A percentile compares a stretch with the other conserved stretches of the same genome.
phyloP scores from a whole-genome alignment of 92 coral and sea anemone genomes.

The Porites cylindrica region DNA sequence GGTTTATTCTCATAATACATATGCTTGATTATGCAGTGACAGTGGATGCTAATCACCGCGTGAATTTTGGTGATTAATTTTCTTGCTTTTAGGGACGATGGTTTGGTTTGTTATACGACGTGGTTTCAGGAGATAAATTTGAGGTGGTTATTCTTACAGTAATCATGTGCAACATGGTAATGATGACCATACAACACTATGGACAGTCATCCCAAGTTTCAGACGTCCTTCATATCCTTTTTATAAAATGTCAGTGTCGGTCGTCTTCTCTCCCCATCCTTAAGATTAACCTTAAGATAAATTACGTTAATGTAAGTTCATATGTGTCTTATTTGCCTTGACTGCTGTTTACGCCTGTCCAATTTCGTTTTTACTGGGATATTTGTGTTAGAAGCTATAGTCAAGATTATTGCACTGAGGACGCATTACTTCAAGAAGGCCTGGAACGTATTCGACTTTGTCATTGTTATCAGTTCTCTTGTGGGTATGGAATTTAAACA shows the following conservation, averaged over 20 bases:
- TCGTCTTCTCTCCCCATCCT: too few species aligned
- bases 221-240: constrained; percentile 90
- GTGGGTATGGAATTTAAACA: constrained; percentile 62
- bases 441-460: constrained; percentile 94
- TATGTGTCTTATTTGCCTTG: constrained; percentile 44
- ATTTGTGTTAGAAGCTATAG: constrained; percentile 82
- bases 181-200: constrained; percentile 92
- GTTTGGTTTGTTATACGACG: constrained; percentile 79
- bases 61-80: neutral
- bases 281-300: too few species aligned
- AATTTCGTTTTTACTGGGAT: constrained; percentile 88
- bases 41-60: neutral
- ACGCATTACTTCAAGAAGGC: constrained; percentile 88
- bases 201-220: constrained; percentile 74
- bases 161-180: constrained; percentile 85
- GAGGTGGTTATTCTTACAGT: constrained; percentile 83
- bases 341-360: constrained; percentile 73
- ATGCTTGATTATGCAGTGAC: too few species aligned
- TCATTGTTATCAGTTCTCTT: constrained; percentile 86
- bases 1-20: too few species aligned
- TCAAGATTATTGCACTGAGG: constrained; percentile 78
- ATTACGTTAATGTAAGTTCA: neutral
- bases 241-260: neutral
- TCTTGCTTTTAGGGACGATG: constrained; percentile 64
- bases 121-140: constrained; percentile 84